Conservation (phyloP, 2,888 invertebrate species). For the Stictocephala bisonia region DNA sequence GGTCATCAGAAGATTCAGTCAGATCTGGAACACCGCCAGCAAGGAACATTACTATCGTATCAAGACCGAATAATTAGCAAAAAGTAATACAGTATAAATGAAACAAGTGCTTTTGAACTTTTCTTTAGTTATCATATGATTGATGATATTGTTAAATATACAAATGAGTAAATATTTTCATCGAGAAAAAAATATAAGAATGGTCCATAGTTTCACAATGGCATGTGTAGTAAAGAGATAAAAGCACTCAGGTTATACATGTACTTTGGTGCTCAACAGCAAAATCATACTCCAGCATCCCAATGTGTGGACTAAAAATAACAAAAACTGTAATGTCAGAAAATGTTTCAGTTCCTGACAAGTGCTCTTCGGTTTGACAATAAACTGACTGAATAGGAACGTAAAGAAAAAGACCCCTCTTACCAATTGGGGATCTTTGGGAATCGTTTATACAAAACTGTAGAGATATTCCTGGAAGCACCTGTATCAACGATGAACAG, state of each 20-base stretch:
- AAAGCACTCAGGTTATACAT: background rate
- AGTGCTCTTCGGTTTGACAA: constrained; percentile 46
- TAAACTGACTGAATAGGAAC: constrained; percentile 34
- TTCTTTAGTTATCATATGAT: background rate
- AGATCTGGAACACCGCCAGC: background rate
- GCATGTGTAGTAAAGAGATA: background rate
- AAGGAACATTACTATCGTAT: background rate
- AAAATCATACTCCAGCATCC: background rate
- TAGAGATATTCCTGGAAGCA: constrained; percentile 44
- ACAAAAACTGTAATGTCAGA: background rate
- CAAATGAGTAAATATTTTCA: background rate
- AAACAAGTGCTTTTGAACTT: background rate
- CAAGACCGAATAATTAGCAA: background rate
- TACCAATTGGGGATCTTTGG: constrained; percentile 51
- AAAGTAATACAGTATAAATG: background rate
- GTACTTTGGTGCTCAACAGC: background rate
- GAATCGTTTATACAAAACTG: constrained; percentile 45
- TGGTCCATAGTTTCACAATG: background rate
- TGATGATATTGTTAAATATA: background rate
- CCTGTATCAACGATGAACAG: constrained; percentile 47
- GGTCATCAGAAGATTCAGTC: background rate
- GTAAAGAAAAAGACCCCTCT: constrained; percentile 47
- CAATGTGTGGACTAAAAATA: background rate
- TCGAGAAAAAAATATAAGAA: background rate
- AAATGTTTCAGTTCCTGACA: background rate